These are phyloP conservation scores for Hypena proboscidalis DNA, from an alignment of 2,888 invertebrate species.

Conservation along the genomic window DNA sequence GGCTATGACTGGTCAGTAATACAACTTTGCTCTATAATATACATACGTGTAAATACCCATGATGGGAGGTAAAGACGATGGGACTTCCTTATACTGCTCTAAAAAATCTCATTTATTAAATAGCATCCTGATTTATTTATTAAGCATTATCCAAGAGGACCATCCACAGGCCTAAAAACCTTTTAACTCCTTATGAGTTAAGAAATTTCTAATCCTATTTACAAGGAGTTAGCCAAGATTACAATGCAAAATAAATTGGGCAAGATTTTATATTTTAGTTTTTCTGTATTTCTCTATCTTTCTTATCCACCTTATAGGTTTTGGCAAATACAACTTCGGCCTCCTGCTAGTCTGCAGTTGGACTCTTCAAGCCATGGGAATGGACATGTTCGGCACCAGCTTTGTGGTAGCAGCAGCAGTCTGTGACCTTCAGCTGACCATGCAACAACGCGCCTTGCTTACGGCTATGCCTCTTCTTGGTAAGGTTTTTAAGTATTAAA, in stretches of 20 bases:
- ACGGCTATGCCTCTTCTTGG: slow-evolving; percentile 89
- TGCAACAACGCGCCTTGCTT: slow-evolving; percentile 87
- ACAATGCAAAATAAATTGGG: too few relatives aligned
- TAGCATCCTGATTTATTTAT: too few relatives aligned
- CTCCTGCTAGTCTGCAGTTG: slow-evolving; percentile 74
- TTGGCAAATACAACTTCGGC: slow-evolving; percentile 77
- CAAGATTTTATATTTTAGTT: neutral
- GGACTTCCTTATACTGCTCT: too few relatives aligned
- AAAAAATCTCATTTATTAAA: too few relatives aligned
- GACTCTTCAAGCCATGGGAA: slow-evolving; percentile 79
- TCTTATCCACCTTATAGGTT: slow-evolving; percentile 52
- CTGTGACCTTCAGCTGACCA: slow-evolving; percentile 87
- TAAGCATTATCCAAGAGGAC: too few relatives aligned
- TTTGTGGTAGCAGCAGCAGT: slow-evolving; percentile 90
- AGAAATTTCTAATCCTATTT: too few relatives aligned
- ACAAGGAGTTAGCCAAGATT: too few relatives aligned
- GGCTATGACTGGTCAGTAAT: slow-evolving; percentile 61
- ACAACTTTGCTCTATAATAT: too few relatives aligned
- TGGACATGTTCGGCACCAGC: slow-evolving; percentile 84
- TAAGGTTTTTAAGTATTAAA: slow-evolving; percentile 65
- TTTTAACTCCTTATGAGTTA: too few relatives aligned
- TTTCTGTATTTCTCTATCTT: neutral
- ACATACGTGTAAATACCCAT: too few relatives aligned
- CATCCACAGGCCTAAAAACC: too few relatives aligned
- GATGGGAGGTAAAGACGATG: too few relatives aligned